A percentile compares a stretch with the other conserved stretches of the same genome.
Evolutionary conservation across 1,140 invertebrate genomes (phyloP).

Genomic region (Palaemon carinicauda): DNA sequence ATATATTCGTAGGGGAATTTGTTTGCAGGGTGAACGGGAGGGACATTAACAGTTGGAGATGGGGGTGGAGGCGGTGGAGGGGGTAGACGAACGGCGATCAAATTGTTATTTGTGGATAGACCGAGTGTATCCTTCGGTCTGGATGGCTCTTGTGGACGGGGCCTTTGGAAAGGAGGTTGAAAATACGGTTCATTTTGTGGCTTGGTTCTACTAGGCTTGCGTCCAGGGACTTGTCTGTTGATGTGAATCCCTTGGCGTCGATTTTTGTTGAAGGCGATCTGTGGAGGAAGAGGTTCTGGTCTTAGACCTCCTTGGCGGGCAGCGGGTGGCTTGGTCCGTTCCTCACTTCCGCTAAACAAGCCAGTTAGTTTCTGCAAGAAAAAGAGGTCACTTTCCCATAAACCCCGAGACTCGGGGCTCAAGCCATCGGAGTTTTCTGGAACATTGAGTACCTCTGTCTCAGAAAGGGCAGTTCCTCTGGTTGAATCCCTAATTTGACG

Average conservation of each 20-base stretch:
- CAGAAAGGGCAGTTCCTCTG: neutral
- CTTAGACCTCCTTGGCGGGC: neutral
- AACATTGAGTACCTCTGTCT: too few relatives aligned
- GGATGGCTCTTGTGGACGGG: too few relatives aligned
- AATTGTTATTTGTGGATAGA: neutral
- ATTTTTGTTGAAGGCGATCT: neutral
- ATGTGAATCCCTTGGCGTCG: neutral
- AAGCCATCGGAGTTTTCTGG: neutral
- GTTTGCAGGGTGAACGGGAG: neutral
- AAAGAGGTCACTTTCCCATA: conserved; percentile 46
- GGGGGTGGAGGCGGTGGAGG: neutral
- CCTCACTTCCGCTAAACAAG: conserved; percentile 10
- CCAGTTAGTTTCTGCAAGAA: conserved; percentile 36
- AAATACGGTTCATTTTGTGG: neutral
- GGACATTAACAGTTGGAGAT: neutral
- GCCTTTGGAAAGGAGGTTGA: too few relatives aligned
- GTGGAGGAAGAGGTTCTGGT: conserved; percentile 32
- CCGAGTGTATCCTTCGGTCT: too few relatives aligned
- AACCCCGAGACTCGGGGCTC: neutral
- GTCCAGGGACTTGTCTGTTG: neutral
- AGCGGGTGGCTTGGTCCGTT: neutral
- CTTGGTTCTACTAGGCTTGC: neutral
- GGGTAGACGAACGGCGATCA: neutral
- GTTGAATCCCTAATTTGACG: neutral
- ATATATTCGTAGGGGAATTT: conserved; percentile 38